Conservation (phyloP, 2,888 invertebrate genomes). For the Phlogophora meticulosa region DNA sequence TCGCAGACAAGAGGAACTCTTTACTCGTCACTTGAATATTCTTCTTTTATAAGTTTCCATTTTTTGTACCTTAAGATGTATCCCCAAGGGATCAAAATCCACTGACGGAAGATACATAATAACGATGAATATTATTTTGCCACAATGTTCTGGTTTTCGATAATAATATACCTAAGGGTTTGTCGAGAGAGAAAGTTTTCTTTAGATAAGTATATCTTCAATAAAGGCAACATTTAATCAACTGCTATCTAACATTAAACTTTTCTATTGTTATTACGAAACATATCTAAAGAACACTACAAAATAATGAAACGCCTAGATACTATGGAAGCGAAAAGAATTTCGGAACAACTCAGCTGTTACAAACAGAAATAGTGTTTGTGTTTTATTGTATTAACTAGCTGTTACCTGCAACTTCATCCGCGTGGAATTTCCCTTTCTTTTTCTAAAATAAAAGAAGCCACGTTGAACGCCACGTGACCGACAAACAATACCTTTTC, state of each 20-base stretch:
- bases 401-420: too few species aligned
- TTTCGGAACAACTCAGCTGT: conserved; percentile 42
- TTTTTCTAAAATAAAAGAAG: too few species aligned
- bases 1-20: conserved; percentile 44
- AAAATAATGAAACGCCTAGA: conserved; percentile 27
- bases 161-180: conserved; percentile 9
- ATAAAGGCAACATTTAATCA: background rate
- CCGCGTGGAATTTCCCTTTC: too few species aligned
- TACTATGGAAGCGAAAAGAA: conserved; percentile 36
- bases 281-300: conserved; percentile 15
- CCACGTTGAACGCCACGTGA: too few species aligned
- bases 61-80: conserved; percentile 8
- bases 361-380: conserved; percentile 46
- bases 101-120: background rate
- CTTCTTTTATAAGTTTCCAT: conserved; percentile 1
- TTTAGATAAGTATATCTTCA: background rate
- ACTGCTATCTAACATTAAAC: background rate
- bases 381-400: conserved; percentile 63
- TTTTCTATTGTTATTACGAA: background rate
- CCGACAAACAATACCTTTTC: too few species aligned
- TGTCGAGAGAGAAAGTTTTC: conserved; percentile 9
- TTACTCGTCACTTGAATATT: conserved; percentile 46
- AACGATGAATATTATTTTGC: conserved; percentile 14
- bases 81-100: conserved; percentile 19
- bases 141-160: conserved; percentile 15